Percentiles rank a stretch among this genome's conserved stretches.
Conservation (phyloP, 1,140 invertebrate species). For the Potamilus streckersoni region DNA sequence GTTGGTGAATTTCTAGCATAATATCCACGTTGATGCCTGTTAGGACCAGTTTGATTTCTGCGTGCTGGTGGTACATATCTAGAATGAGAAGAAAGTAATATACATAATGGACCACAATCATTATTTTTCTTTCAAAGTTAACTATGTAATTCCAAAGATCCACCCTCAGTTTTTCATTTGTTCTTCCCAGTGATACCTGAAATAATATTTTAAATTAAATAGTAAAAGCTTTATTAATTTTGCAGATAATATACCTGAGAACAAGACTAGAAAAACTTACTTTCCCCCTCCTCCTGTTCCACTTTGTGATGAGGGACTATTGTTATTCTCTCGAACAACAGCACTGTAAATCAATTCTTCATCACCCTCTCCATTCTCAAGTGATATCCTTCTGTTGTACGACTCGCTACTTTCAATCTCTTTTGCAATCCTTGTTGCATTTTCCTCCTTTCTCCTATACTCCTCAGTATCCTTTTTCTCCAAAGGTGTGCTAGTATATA, state of each 20-base stretch:
- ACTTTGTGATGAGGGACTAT: slow-evolving; percentile 50
- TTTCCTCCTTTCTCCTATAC: slow-evolving; percentile 84
- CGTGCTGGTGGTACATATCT: too few relatives aligned
- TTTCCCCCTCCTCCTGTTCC: slow-evolving; percentile 21
- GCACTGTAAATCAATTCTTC: slow-evolving; percentile 76
- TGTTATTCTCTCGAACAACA: slow-evolving; percentile 70
- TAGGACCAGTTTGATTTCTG: too few relatives aligned
- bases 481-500: slow-evolving; percentile 73
- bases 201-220: not conserved
- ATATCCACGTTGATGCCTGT: too few relatives aligned
- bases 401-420: slow-evolving; percentile 89
- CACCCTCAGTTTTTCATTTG: not conserved
- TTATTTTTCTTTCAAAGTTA: too few relatives aligned
- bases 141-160: too few relatives aligned
- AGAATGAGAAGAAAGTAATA: too few relatives aligned
- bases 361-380: slow-evolving; percentile 85
- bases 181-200: not conserved
- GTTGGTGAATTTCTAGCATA: too few relatives aligned
- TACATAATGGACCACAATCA: too few relatives aligned
- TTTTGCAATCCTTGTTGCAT: slow-evolving; percentile 86
- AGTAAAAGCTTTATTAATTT: not conserved
- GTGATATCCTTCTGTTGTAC: slow-evolving; percentile 81
- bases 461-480: slow-evolving; percentile 87
- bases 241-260: not conserved
- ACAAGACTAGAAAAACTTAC: slow-evolving; percentile 6